Conservation (phyloP, 2,113 vertebrate genomes). For the Urocynchramus pylzowi region DNA sequence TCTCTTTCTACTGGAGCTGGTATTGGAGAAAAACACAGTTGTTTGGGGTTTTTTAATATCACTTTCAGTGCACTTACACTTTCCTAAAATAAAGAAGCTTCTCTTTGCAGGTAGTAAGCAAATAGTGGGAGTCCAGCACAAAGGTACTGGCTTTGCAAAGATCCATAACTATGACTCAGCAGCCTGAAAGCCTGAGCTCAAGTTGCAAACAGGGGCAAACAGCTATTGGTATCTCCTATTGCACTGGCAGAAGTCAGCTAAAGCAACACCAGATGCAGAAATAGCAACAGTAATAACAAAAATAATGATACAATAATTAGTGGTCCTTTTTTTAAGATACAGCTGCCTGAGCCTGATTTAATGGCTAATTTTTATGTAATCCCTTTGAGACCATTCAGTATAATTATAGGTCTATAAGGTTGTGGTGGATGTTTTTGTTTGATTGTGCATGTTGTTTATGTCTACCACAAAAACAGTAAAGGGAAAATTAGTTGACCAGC, state of each 20-base stretch:
- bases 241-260: neutral
- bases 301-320: neutral
- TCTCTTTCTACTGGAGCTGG: neutral
- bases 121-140: neutral
- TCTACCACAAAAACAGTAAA: neutral
- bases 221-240: neutral
- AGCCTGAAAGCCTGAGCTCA: neutral
- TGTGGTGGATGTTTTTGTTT: neutral
- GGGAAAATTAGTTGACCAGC: neutral
- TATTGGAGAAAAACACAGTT: neutral
- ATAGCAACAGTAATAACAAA: neutral
- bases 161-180: slow-evolving; percentile 7
- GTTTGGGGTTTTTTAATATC: neutral
- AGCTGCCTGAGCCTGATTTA: neutral
- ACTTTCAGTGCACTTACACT: neutral
- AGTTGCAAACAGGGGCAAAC: neutral
- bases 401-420: neutral
- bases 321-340: neutral
- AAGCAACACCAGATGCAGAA: neutral
- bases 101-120: neutral
- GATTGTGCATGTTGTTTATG: neutral
- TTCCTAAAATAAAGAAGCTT: neutral
- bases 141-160: neutral
- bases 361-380: neutral
- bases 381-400: neutral